Base-by-base conservation (phyloP, 2,113 vertebrate genomes). In the Trematocara nigrifrons region DNA sequence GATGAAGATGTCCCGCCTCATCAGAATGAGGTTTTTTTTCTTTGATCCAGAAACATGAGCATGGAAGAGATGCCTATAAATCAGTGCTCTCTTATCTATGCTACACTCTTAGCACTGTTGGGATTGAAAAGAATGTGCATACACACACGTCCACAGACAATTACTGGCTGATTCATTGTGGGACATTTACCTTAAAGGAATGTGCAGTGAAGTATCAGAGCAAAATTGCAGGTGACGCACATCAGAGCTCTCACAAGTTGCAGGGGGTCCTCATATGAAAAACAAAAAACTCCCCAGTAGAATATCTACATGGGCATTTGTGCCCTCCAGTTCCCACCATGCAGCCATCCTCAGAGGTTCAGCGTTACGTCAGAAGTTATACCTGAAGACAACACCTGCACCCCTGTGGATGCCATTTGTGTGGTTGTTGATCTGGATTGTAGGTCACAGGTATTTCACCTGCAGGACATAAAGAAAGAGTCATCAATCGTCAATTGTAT, bases 181-280 rank as follows among this genome's bases (percentile, higher is more conserved):
- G 26, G 71, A 29, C 45, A 47, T n/a, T 26, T 31, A 76, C 0
- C 45, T 76, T 51, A 33, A 51, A 51, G 42, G 26, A 76, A 18
- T n/a, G 26, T 5, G 10, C 45, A 33, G 45, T 51, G 26, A 49
- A 2, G 10, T 12, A 15, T 71, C 20, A 26, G 26, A 29, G 26
- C 69, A 49, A 31, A 76, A n/a, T 49, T 0, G 4, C 15, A 31
- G 10, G 45, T 88, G 92, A 93, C 87, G 84, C 82, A 89, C 86
- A 86, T 87, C 42, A 18, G 90, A 91, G 87, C 57, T 80, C 81
- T 76, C 85, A 12, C 79, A 77, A 69, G 80, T 61, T 51, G 88
- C 33, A 74, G 90, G 86, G 81, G 92, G 80, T 80, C 85, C 29
- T 22, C 74, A 26, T 78, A 81, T 66, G 9, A 4, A 78, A 81